These are phyloP conservation scores for Paraplagusia blochii DNA, from an alignment of 2,113 vertebrate genomes.

Conservation along the genomic window DNA sequence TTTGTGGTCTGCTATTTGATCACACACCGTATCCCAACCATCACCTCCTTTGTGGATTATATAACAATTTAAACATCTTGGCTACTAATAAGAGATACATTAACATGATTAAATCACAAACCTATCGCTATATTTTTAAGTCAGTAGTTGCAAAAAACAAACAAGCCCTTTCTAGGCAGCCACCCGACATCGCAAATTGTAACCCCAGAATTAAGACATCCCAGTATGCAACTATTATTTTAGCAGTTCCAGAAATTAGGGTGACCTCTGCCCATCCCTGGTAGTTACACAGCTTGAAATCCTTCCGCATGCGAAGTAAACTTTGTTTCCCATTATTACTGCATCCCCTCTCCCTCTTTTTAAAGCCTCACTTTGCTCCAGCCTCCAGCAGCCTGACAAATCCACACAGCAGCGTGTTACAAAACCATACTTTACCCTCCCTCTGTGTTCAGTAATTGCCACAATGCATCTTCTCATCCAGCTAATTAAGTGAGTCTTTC, in stretches of 20 bases:
- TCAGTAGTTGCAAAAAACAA: neutral
- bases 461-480: constrained; percentile 78
- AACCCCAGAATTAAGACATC: constrained; percentile 10
- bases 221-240: constrained; percentile 14
- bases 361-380: constrained; percentile 59
- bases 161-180: constrained; percentile 5
- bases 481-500: constrained; percentile 79
- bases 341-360: constrained; percentile 53
- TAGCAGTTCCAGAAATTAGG: constrained; percentile 41
- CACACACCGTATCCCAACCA: too few species aligned
- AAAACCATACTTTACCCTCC: constrained; percentile 61
- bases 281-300: constrained; percentile 63
- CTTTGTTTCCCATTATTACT: constrained; percentile 66
- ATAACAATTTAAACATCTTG: too few species aligned
- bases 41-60: too few species aligned
- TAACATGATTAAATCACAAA: too few species aligned
- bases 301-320: constrained; percentile 58
- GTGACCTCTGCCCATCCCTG: constrained; percentile 38
- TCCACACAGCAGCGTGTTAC: constrained; percentile 60
- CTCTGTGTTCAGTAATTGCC: constrained; percentile 77
- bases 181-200: constrained; percentile 4
- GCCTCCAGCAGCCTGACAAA: constrained; percentile 61
- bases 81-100: too few species aligned
- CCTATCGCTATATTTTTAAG: neutral
- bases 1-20: too few species aligned